Base-by-base conservation (phyloP, 2,113 vertebrate species). In the Hucho hucho region DNA sequence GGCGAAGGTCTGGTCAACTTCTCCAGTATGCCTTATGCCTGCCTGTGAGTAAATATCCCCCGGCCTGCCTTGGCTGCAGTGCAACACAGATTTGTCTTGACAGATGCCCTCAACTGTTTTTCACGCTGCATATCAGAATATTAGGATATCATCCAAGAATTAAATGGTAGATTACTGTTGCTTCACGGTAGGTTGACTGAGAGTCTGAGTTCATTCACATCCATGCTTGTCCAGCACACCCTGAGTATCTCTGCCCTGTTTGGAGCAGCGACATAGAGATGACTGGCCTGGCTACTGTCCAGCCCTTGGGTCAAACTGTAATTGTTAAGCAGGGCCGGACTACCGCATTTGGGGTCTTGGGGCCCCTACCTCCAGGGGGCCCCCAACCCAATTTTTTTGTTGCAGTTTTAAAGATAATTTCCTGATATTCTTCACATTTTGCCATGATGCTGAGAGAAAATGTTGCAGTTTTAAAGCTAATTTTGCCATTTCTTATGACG, bases 91-190 rank as follows among this genome's bases (percentile, higher is more conserved):
- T 67, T 37, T 43, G 65, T 37, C 65, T 67, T 37, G 67, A 81
- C 49, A 70, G 20, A 70, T 61, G 24, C 61, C 69, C 13, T 77
- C 16, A 70, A 66, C 66, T 6, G 24, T 79, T 86, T 77, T 80
- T 66, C 76, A 20, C 49, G 53, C 20, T 2, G 3, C 68, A n/a
- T 22, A 20, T 69, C 64, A 70, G 69, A 66, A 61, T 49, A 77
- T 74, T 53, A 65, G 72, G 75, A 84, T 80, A 1, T 66, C 75
- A 20, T 70, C 65, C 56, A 75, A 64, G 24, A 69, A 25, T 81
- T 63, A 64, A 76, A 1, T 16, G 69, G 63, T 75, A 64, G 77
- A 72, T 78, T 29, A 59, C 26, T 43, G 56, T 56, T 28, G 28
- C 28, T 77, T 74, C 28, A 28, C 37, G 25, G 59, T 70, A 29